These are phyloP conservation scores for Oostethus manadensis DNA, from an alignment of 2,113 vertebrate species.

Conservation along the genomic window DNA sequence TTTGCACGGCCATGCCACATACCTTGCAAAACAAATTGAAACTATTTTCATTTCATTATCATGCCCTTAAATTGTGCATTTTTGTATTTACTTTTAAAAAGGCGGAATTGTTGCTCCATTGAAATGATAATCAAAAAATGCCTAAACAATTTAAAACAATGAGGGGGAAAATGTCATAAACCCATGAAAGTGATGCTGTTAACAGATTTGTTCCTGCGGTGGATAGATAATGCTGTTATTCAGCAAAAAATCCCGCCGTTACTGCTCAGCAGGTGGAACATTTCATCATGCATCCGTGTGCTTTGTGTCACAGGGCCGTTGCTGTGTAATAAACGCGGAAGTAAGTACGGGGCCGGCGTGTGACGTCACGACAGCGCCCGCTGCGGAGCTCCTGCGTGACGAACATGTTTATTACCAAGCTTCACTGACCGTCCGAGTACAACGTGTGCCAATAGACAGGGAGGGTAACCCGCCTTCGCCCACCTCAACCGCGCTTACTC, in stretches of 20 bases:
- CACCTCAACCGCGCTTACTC: neutral
- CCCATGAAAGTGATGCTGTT: no score
- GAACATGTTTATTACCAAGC: neutral
- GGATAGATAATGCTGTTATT: neutral
- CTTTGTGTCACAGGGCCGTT: neutral
- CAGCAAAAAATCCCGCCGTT: neutral
- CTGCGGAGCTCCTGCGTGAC: neutral
- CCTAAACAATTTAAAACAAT: no score
- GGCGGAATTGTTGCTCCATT: no score
- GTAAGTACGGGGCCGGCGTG: neutral
- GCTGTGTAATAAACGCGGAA: constrained; percentile 9
- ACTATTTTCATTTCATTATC: no score
- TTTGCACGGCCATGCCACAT: no score
- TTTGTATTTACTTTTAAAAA: no score
- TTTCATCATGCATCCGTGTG: neutral
- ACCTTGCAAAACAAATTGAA: no score
- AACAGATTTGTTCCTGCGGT: no score
- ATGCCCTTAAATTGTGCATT: no score
- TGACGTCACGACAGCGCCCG: neutral
- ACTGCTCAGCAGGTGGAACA: neutral
- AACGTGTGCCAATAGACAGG: neutral
- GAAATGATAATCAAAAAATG: no score
- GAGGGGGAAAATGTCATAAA: no score
- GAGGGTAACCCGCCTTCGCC: neutral
- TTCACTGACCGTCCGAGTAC: neutral